Conservation (phyloP, 2,113 vertebrate species). For the Sebastes schlegelii region DNA sequence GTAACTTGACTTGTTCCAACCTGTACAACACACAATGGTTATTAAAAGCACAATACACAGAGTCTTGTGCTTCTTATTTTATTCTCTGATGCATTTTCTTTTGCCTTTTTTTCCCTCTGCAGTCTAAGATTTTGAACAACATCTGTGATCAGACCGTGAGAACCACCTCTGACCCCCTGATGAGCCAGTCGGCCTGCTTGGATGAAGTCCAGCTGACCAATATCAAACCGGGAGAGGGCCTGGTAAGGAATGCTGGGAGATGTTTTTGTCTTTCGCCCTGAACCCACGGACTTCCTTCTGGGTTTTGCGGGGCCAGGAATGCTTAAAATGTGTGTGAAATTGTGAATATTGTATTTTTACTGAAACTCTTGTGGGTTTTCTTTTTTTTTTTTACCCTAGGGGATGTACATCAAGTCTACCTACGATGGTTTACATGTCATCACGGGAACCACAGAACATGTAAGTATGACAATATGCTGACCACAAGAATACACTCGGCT, state of each 20-base stretch:
- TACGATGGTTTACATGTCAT: conserved; percentile 98
- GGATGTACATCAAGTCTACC: conserved; percentile 99
- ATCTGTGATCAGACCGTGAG: conserved; percentile 96
- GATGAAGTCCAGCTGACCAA: conserved; percentile 93
- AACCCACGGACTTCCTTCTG: conserved; percentile 8
- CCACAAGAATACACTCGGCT: not conserved
- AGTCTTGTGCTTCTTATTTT: conserved; percentile 9
- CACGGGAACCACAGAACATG: conserved; percentile 98
- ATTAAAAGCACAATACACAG: not conserved
- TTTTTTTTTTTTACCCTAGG: conserved; percentile 78
- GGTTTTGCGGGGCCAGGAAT: conserved; percentile 21
- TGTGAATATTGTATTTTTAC: conserved; percentile 32
- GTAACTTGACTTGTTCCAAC: conserved; percentile 13
- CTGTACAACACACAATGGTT: conserved; percentile 18
- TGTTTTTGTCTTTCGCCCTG: not conserved
- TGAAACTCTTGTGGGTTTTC: conserved; percentile 10
- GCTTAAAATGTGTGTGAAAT: conserved; percentile 21
- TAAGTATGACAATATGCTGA: conserved; percentile 82
- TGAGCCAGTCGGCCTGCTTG: conserved; percentile 93
- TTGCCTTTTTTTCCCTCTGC: conserved; percentile 28
- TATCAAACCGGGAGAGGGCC: conserved; percentile 92
- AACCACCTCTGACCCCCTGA: conserved; percentile 91
- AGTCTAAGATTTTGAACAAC: conserved; percentile 94
- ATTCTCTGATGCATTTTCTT: conserved; percentile 18
- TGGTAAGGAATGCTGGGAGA: conserved; percentile 87